Evolutionary conservation across 2,888 invertebrate genomes (phyloP), one percentile per base, ranked within the genome.

Genomic region (Tipula lateralis): DNA sequence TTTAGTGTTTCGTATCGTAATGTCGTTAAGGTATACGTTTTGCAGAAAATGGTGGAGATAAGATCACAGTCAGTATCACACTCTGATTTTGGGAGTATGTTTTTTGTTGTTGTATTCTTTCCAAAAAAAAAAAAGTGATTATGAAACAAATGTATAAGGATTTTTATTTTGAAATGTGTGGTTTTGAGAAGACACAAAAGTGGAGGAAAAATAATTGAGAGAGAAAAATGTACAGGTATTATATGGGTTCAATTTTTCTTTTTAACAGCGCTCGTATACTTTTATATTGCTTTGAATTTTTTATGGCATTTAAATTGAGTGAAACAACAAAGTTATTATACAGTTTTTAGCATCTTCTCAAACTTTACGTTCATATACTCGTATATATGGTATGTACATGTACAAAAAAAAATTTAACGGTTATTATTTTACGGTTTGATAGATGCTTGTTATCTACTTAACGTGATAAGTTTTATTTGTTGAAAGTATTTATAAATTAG

Each of bases 221-320:
- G 66, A 66, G 24, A 66, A 12, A 66, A 66, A 24, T 66, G 66
- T 2, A 24, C 19, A 12, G 66, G 66, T 66, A 50, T 50, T 50
- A 50, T 50, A 66, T 66, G 66, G 66, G 66, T 66, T 66, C 24
- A 66, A 66, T 66, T 66, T 66, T 66, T 66, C 66, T 24, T 24
- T 66, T 66, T 66, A 24, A 66, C 24, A 66, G 19, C 24, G 66
- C 24, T 66, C 66, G 24, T 66, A 66, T 66, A n/a, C n/a, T 66
- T 66, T 66, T 66, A 66, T 66, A 66, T 66, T 66, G 24, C 66
- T 24, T 66, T 66, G 66, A 66, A 66, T 66, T 66, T 66, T 66
- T 66, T 66, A 66, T 66, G 66, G 66, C 12, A 66, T 66, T 66
- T 66, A 66, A 66, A 66, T 66, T 66, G 66, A 66, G 66, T 66